Evolutionary conservation across 2,888 invertebrate species (phyloP).

Genomic region (Orthosia cruda): DNA sequence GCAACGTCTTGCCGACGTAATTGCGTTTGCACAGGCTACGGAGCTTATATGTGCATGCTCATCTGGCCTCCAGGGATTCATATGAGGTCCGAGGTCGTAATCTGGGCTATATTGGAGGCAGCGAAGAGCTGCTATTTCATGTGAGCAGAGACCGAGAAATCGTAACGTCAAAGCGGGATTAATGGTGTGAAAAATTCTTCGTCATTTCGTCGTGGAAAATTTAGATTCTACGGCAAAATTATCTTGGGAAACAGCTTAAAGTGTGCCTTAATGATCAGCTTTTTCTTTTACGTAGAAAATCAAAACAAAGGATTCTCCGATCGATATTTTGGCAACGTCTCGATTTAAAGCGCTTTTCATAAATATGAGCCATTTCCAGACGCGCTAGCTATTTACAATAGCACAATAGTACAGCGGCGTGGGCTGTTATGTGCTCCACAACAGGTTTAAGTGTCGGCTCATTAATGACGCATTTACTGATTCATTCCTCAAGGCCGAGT

Average conservation of each 20-base stretch:
- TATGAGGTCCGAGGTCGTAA: background rate
- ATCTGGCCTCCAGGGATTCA: background rate
- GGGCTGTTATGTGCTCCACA: slow-evolving; percentile 35
- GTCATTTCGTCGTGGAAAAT: background rate
- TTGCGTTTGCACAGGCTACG: slow-evolving; percentile 23
- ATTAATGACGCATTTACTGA: slow-evolving; percentile 53
- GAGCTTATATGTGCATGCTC: background rate
- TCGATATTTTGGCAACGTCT: slow-evolving; percentile 38
- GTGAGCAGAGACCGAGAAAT: background rate
- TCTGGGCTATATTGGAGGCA: background rate
- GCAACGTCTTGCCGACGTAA: slow-evolving; percentile 9
- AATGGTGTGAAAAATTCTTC: background rate
- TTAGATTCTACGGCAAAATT: background rate
- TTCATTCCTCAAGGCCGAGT: slow-evolving; percentile 54
- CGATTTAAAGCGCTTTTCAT: slow-evolving; percentile 29
- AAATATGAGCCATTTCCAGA: slow-evolving; percentile 37
- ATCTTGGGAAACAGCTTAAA: background rate
- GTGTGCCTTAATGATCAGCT: too few relatives aligned
- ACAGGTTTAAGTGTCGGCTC: slow-evolving; percentile 35
- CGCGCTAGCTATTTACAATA: slow-evolving; percentile 32
- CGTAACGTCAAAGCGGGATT: too few relatives aligned
- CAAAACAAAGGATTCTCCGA: slow-evolving; percentile 28
- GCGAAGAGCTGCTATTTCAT: background rate
- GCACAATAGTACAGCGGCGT: slow-evolving; percentile 27
- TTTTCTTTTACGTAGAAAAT: background rate